A percentile compares a stretch with the other conserved stretches of the same genome.
Evolutionary conservation across 1,140 invertebrate genomes (phyloP).

Genomic region (Elymnias hypermnestra): DNA sequence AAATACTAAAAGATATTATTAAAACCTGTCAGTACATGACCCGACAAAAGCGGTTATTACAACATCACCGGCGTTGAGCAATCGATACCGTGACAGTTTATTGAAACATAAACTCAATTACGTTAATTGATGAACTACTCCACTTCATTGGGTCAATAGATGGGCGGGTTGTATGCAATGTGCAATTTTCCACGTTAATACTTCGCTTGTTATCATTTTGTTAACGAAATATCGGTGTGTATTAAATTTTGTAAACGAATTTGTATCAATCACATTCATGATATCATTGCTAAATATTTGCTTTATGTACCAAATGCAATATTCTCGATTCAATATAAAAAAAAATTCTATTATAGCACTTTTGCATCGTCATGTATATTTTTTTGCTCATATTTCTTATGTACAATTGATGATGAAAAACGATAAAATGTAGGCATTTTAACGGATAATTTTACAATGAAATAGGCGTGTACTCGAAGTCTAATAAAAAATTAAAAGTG

Average conservation of each 20-base stretch:
- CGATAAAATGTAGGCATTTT: no score
- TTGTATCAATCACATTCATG: no score
- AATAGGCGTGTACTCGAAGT: no score
- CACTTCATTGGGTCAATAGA: slow-evolving; percentile 15
- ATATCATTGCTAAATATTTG: no score
- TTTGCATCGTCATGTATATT: no score
- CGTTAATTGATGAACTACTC: slow-evolving; percentile 18
- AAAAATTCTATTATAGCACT: no score
- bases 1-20: neutral
- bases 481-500: no score
- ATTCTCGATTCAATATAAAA: no score
- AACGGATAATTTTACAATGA: no score
- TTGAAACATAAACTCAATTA: slow-evolving; percentile 19
- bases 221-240: neutral
- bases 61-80: slow-evolving; percentile 1
- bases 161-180: slow-evolving; percentile 2
- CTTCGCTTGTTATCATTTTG: slow-evolving; percentile 1
- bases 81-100: slow-evolving; percentile 17
- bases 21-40: neutral
- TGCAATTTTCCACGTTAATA: slow-evolving; percentile 3
- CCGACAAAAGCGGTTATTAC: slow-evolving; percentile 2
- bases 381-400: no score
- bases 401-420: no score
- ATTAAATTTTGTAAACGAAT: neutral
- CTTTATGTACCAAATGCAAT: no score